phyloP scores from a whole-genome alignment of 2,888 invertebrate genomes.

The Chrysina gloriosa region DNA sequence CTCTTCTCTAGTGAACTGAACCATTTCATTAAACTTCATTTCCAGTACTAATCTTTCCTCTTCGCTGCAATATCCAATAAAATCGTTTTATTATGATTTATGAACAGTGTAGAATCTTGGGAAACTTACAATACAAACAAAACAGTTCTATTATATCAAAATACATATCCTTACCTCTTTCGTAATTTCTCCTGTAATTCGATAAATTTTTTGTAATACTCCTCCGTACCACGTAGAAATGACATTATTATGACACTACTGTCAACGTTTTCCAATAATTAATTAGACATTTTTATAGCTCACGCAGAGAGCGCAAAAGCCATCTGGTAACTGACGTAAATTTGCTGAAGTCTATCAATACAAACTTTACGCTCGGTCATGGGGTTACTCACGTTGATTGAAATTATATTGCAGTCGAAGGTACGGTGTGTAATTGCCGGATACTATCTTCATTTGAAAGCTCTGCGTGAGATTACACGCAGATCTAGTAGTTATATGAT shows the following conservation, averaged over 20 bases:
- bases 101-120: not conserved
- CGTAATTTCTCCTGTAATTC: constrained; percentile 63
- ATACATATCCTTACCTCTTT: constrained; percentile 57
- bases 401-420: constrained; percentile 17
- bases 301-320: not conserved
- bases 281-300: not conserved
- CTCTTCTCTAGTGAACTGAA: constrained; percentile 67
- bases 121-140: constrained; percentile 43
- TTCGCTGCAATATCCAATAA: constrained; percentile 62
- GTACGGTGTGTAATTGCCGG: constrained; percentile 20
- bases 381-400: constrained; percentile 11
- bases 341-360: constrained; percentile 13
- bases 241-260: constrained; percentile 44
- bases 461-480: constrained; percentile 25
- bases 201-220: constrained; percentile 62
- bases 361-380: not conserved
- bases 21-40: constrained; percentile 68
- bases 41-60: constrained; percentile 68
- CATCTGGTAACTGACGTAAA: constrained; percentile 1
- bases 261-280: not conserved
- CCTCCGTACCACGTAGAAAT: constrained; percentile 54
- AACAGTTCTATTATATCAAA: constrained; percentile 30
- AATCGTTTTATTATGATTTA: constrained; percentile 4
- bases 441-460: constrained; percentile 20
- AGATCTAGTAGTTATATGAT: not conserved